Percentiles rank a stretch among this genome's conserved stretches.
Conservation (phyloP, 2,888 invertebrate genomes). For the Bembecia ichneumoniformis region DNA sequence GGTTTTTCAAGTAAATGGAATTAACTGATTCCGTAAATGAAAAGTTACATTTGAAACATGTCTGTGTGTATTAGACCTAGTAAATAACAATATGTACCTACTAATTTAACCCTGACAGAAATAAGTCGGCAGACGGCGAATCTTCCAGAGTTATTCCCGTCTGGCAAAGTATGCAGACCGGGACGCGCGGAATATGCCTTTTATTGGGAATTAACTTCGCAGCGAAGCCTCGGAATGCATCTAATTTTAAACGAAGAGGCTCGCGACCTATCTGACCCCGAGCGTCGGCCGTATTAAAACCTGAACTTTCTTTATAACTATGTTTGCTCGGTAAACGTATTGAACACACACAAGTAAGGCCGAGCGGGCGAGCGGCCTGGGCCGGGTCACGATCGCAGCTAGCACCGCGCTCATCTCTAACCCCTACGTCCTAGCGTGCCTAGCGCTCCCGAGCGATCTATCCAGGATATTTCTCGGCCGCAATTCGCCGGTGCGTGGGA, state of each 20-base stretch:
- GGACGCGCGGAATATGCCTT: constrained; percentile 43
- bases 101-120: constrained; percentile 66
- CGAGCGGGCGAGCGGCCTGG: constrained; percentile 37
- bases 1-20: too few relatives aligned
- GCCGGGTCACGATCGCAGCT: constrained; percentile 54
- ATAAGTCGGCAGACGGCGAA: constrained; percentile 42
- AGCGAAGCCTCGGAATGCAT: constrained; percentile 66
- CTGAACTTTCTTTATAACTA: constrained; percentile 70
- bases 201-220: constrained; percentile 36
- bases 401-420: background rate
- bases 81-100: constrained; percentile 22
- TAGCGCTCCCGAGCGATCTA: constrained; percentile 50
- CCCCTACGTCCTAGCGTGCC: constrained; percentile 27
- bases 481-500: constrained; percentile 54
- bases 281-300: constrained; percentile 64
- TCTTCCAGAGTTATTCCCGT: constrained; percentile 44
- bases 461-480: constrained; percentile 57
- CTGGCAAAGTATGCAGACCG: constrained; percentile 11
- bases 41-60: too few relatives aligned
- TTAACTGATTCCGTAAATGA: too few relatives aligned
- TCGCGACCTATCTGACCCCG: constrained; percentile 69
- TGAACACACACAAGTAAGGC: constrained; percentile 56
- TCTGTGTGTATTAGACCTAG: constrained; percentile 17
- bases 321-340: constrained; percentile 65
- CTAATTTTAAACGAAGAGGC: constrained; percentile 71